phyloP scores from a whole-genome alignment of 37 sponge, comb jelly and placozoan genomes.

The Beroe ovata region DNA sequence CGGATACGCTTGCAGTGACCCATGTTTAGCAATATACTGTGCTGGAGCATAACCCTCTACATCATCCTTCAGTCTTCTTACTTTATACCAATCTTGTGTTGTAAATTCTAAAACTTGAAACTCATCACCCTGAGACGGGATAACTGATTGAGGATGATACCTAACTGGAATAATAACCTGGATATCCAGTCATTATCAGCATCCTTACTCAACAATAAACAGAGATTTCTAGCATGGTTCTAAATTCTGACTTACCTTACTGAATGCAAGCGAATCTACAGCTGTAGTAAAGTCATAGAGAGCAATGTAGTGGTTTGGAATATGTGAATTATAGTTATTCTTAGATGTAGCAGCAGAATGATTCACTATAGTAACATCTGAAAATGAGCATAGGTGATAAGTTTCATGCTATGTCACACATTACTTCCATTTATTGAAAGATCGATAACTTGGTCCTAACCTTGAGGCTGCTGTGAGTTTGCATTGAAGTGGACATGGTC shows the following conservation, averaged over 20 bases:
- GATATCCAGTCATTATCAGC: no score
- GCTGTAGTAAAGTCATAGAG: constrained; percentile 40
- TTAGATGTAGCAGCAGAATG: not conserved
- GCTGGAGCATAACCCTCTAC: constrained; percentile 21
- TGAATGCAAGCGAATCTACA: constrained; percentile 14
- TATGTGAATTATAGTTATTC: not conserved
- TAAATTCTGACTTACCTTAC: not conserved
- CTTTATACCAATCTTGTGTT: constrained; percentile 27
- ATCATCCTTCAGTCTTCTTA: not conserved
- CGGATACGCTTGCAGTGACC: constrained; percentile 52
- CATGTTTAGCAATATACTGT: constrained; percentile 19
- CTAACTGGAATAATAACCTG: no score
- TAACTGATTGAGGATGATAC: no score
- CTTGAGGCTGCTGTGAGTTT: no score
- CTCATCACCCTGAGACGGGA: constrained; percentile 38
- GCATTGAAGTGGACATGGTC: no score
- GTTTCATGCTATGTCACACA: no score
- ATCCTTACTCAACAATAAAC: no score
- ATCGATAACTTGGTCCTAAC: no score
- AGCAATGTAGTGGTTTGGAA: constrained; percentile 56
- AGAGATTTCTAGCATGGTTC: no score
- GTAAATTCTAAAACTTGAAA: constrained; percentile 38
- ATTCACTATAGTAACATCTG: not conserved
- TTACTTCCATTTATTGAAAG: no score
- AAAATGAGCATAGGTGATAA: no score